phyloP scores from a whole-genome alignment of 2,113 vertebrate genomes.

The Vanacampus margaritifer region DNA sequence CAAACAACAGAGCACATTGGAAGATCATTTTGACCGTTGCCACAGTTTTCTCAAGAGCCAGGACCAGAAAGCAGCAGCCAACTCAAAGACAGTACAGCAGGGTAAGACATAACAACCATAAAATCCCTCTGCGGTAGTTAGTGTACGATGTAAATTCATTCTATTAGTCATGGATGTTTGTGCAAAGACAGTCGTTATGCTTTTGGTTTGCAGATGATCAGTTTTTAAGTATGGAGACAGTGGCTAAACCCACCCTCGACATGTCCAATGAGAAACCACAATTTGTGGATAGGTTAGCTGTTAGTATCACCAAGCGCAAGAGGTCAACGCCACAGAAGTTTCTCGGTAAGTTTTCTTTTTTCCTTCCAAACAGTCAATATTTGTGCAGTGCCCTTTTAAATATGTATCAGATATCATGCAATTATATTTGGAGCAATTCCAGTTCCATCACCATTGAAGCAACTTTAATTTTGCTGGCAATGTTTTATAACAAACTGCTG shows the following conservation, averaged over 20 bases:
- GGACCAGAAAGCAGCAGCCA: conserved; percentile 74
- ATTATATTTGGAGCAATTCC: neutral
- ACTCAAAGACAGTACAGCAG: conserved; percentile 65
- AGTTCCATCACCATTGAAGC: too few relatives aligned
- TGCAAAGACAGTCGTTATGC: neutral
- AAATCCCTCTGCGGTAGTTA: neutral
- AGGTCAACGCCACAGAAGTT: conserved; percentile 95
- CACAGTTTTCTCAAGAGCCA: conserved; percentile 89
- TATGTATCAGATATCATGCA: neutral
- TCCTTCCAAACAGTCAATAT: neutral
- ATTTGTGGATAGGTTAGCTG: conserved; percentile 83
- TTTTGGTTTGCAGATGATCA: conserved; percentile 77
- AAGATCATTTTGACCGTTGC: conserved; percentile 91
- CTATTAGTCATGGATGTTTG: neutral
- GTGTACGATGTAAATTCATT: neutral
- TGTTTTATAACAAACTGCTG: too few relatives aligned
- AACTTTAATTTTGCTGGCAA: too few relatives aligned
- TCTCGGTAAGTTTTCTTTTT: conserved; percentile 78
- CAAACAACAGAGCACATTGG: conserved; percentile 91
- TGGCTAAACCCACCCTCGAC: conserved; percentile 81
- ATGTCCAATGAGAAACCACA: conserved; percentile 81
- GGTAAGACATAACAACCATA: conserved; percentile 49
- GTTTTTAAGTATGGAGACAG: conserved; percentile 81
- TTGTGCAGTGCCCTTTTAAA: neutral
- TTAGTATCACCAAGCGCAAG: conserved; percentile 93